Percentiles rank a stretch among this genome's conserved stretches.
phyloP scores from a whole-genome alignment of 1,140 invertebrate species.

The Ceratoteleas bidentatus region DNA sequence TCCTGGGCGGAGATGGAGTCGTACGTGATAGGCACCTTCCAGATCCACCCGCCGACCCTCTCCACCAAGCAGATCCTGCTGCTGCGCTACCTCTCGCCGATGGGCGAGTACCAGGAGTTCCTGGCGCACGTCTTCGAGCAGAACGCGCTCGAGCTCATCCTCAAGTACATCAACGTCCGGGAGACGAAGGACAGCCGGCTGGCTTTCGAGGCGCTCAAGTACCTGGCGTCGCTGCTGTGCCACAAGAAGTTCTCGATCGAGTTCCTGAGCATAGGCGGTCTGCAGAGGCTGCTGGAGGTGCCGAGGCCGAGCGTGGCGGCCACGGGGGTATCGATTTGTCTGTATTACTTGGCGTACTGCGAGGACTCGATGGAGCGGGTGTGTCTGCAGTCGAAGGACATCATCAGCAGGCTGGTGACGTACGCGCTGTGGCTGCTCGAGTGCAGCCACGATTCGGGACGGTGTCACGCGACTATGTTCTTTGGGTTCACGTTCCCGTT shows the following conservation, averaged over 20 bases:
- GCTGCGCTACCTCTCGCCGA: constrained; percentile 93
- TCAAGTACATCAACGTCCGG: constrained; percentile 94
- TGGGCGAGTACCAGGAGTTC: constrained; percentile 99
- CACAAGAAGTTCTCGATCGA: constrained; percentile 99
- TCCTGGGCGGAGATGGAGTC: constrained; percentile 95
- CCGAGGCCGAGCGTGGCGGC: constrained; percentile 96
- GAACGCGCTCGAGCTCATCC: constrained; percentile 93
- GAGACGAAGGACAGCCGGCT: constrained; percentile 94
- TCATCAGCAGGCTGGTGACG: constrained; percentile 89
- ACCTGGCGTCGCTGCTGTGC: constrained; percentile 94
- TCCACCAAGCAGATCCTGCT: constrained; percentile 96
- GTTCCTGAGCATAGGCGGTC: constrained; percentile 92
- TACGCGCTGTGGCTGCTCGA: constrained; percentile 97
- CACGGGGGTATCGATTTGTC: constrained; percentile 96
- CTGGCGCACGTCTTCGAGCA: constrained; percentile 95
- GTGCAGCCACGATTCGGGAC: constrained; percentile 96
- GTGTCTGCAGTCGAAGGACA: constrained; percentile 89
- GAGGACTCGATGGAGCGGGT: constrained; percentile 98
- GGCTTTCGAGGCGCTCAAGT: constrained; percentile 97
- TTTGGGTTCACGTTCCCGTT: constrained; percentile 97
- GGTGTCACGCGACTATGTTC: constrained; percentile 98
- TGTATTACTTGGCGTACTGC: constrained; percentile 98
- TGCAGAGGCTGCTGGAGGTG: constrained; percentile 92
- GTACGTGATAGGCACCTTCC: constrained; percentile 91
- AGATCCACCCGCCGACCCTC: constrained; percentile 92